Conservation (phyloP, 2,113 vertebrate species). For the Hiodon tergisus region DNA sequence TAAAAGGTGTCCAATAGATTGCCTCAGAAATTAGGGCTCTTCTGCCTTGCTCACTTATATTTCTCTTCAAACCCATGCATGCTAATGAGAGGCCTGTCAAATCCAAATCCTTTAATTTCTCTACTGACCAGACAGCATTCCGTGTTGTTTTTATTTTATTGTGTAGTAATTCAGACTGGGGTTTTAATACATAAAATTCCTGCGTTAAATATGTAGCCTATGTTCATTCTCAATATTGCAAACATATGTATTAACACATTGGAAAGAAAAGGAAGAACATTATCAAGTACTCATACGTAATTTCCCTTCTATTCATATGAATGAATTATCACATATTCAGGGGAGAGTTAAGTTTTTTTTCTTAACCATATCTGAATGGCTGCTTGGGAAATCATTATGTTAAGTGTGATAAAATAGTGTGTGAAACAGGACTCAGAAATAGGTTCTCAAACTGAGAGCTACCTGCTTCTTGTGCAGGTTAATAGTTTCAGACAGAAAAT, state of each 20-base stretch:
- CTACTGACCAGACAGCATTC: neutral
- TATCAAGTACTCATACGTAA: too few relatives aligned
- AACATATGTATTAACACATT: neutral
- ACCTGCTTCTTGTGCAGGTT: too few relatives aligned
- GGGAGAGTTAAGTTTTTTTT: too few relatives aligned
- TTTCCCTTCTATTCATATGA: too few relatives aligned
- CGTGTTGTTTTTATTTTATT: slow-evolving; percentile 1
- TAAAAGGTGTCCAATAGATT: slow-evolving; percentile 29
- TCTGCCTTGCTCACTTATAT: slow-evolving; percentile 3
- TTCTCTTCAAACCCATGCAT: slow-evolving; percentile 5
- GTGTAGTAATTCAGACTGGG: neutral
- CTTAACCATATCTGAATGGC: too few relatives aligned
- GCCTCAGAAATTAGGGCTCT: slow-evolving; percentile 10
- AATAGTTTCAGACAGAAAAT: too few relatives aligned
- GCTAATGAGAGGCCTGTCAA: slow-evolving; percentile 12
- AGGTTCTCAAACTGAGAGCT: too few relatives aligned
- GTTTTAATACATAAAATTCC: neutral
- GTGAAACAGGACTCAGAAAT: too few relatives aligned
- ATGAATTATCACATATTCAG: too few relatives aligned
- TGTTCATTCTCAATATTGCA: neutral
- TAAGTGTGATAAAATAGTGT: too few relatives aligned
- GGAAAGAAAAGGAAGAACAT: too few relatives aligned
- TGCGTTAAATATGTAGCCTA: neutral
- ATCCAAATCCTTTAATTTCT: neutral
- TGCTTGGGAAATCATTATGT: too few relatives aligned